Evolutionary conservation across 1,140 invertebrate genomes (phyloP), one percentile per base, ranked within the genome.

Genomic region (Plutomurus gul): DNA sequence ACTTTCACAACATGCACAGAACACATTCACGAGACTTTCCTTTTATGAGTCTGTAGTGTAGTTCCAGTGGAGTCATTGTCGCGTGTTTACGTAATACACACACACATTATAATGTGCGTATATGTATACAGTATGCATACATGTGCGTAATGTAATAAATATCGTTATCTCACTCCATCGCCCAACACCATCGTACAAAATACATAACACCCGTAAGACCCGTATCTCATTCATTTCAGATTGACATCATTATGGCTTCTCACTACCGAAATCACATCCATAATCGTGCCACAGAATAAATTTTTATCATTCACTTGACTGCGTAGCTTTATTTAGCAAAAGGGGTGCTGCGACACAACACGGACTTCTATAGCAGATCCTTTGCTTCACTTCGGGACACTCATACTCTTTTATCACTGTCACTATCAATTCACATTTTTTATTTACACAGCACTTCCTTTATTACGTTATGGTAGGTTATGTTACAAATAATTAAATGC

Each of bases 281-380:
- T 74, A 79, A 75, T 79, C 77, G 77, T 79, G 77, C 77, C 71
- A 75, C 77, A 75, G 77, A 74, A 79, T 79, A 79, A 46, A 79
- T 79, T 75, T 72, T 77, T 78, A 46, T 46, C 33, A 37, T 73
- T 78, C 76, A 78, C 46, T 73, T 73, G 37, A 18, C 37, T 73
- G 71, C n/a, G 25, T 73, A 1, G 20, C 37, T 65, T 65, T 65
- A 65, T 65, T 65, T 65, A 36, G 56, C 11, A 65, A 65, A 65
- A 65, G 49, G 56, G 56, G 56, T 65, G 27, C 27, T 65, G 36
- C 36, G 30, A 65, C 56, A n/a, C n/a, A n/a, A n/a, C 56, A 65
- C 27, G 36, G 22, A 33, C 27, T 30, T 65, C 56, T 39, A n/a
- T n/a, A n/a, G n/a, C n/a, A n/a, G n/a, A n/a, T 46, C 27, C 43